phyloP scores from a whole-genome alignment of 2,888 invertebrate genomes.

The Cryptocephalus primarius region DNA sequence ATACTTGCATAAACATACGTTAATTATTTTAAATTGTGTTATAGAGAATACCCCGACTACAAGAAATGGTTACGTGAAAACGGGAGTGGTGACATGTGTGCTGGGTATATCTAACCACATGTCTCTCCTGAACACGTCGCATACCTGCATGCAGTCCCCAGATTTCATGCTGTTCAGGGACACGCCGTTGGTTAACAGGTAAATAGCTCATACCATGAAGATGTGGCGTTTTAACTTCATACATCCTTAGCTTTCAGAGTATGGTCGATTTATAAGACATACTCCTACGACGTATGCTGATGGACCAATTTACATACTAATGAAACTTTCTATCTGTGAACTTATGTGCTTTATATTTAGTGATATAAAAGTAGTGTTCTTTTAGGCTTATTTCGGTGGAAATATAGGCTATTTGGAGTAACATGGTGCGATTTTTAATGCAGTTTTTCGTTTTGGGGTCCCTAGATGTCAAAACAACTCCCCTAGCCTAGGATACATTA shows the following conservation, averaged over 20 bases:
- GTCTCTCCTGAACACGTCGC: slow-evolving; percentile 45
- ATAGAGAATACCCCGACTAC: slow-evolving; percentile 47
- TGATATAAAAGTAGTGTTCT: slow-evolving; percentile 1
- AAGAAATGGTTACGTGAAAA: slow-evolving; percentile 78
- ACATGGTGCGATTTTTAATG: too few species aligned
- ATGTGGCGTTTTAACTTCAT: not conserved
- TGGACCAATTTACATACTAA: slow-evolving; percentile 7
- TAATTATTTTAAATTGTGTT: not conserved
- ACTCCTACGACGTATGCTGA: slow-evolving; percentile 3
- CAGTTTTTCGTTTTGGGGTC: too few species aligned
- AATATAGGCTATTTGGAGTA: too few species aligned
- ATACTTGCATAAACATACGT: not conserved
- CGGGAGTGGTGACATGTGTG: slow-evolving; percentile 71
- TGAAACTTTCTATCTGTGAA: slow-evolving; percentile 10
- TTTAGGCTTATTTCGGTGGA: too few species aligned
- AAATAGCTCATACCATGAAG: not conserved
- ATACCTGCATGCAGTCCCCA: slow-evolving; percentile 56
- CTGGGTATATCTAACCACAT: slow-evolving; percentile 48
- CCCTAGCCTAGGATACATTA: too few species aligned
- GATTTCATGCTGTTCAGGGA: slow-evolving; percentile 65
- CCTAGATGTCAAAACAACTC: too few species aligned
- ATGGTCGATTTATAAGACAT: slow-evolving; percentile 30
- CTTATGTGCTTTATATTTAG: slow-evolving; percentile 15
- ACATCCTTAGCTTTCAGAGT: slow-evolving; percentile 29
- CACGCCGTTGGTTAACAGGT: slow-evolving; percentile 71